Evolutionary conservation across 2,113 vertebrate genomes (phyloP), one percentile per base, ranked within the genome.

Genomic region (Garra rufa): DNA sequence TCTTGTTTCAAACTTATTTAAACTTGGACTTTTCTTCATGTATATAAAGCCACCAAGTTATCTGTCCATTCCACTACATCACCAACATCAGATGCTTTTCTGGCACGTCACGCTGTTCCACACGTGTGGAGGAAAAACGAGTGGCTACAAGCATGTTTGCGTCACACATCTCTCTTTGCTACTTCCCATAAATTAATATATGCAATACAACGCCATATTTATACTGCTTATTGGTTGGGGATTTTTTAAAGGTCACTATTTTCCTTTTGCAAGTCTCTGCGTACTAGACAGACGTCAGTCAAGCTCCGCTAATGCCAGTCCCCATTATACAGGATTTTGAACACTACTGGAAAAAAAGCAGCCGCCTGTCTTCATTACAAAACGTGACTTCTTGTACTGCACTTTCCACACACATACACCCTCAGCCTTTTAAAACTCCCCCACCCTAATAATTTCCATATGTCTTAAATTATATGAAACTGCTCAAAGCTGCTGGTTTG

Each of bases 391-490:
- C 84, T 83, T 83, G 79, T 86, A 70, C 78, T 86, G 65, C 44
- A 82, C 80, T 83, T 73, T 75, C 79, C 85, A 75, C 81, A 77
- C 85, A 82, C 85, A 84, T 79, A 79, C 50, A 83, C 80, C 30
- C 69, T 30, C 48, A 30, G 67, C 65, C 84, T 85, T 87, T 85
- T 57, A 70, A 86, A 86, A 71, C 81, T 83, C 75, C 83, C 70
- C 85, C 24, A 52, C 63, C 70, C 81, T 86, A 88, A 88, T 85
- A 70, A 88, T 87, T 88, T 84, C 88, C 86, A 88, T 89, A 89
- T 89, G 88, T 87, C 80, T 83, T 86, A 83, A 87, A 89, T 87
- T 87, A 89, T 87, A 83, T 71, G 74, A 87, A 85, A 87, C 85
- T 76, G 87, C 88, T 87, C 67, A 28, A 85, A 85, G 90, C 85